phyloP scores from a whole-genome alignment of 2,797 vertebrate genomes.

The Eulemur coronatus region DNA sequence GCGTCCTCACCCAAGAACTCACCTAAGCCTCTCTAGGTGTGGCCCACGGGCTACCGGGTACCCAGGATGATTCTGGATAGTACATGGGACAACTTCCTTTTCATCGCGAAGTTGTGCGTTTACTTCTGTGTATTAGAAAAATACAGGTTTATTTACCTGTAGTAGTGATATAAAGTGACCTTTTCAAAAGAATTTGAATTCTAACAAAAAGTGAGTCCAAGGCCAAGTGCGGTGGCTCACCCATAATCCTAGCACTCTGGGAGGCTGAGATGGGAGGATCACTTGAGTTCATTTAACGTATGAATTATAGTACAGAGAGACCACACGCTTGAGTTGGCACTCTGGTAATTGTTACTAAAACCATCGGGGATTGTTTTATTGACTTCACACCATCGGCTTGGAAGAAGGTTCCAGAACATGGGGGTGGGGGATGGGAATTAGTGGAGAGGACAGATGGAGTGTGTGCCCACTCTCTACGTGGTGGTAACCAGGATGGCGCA shows the following conservation, averaged over 20 bases:
- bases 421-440: neutral
- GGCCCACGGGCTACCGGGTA: accelerated
- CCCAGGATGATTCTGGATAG: neutral
- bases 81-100: accelerated
- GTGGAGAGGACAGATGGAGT: neutral
- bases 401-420: neutral
- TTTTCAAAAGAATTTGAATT: neutral
- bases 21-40: neutral
- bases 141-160: neutral
- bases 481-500: neutral
- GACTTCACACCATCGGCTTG: neutral
- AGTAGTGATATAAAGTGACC: neutral
- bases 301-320: neutral
- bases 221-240: no score
- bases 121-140: neutral
- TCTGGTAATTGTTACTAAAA: neutral
- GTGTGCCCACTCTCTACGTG: accelerated
- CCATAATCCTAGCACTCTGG: no score
- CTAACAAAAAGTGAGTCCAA: neutral
- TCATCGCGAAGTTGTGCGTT: accelerated
- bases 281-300: neutral
- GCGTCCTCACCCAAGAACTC: accelerated
- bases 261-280: no score
- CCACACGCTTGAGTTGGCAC: accelerated
- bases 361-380: neutral